Base-by-base conservation (phyloP, 1,140 invertebrate species). In the Hylaeus volcanicus region DNA sequence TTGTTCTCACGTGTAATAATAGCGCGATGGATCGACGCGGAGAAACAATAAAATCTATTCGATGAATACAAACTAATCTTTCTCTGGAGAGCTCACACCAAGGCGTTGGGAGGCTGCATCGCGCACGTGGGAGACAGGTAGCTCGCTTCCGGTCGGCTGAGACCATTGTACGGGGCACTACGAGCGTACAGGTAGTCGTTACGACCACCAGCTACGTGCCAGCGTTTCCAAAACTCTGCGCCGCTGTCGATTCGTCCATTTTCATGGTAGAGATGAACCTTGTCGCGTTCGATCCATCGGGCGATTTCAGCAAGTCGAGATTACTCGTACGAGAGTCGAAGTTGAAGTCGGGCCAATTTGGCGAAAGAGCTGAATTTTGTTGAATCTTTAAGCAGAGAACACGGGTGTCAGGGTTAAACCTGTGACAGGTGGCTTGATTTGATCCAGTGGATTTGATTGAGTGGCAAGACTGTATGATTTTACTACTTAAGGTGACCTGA, bases 81-180 rank as follows among this genome's bases (percentile, higher is more conserved):
- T 43, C n/a, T n/a, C 39, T 4, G n/a, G 51, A 51, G 51, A 8
- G 51, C 51, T 8, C 51, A 9, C 41, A 15, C 39, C 61, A 14
- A 3, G 45, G 8, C 45, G 83, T 80, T 80, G 81, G 91, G 92
- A 93, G 89, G 92, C 90, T 90, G 92, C 88, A 89, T 88, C 65
- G 45, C 89, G 88, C 73, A 92, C 92, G 92, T 93, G 92, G 91
- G 92, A 93, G 92, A 93, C 92, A 92, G 91, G 91, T 92, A 92
- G 91, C 88, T 89, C 84, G 84, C 90, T 93, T 93, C 92, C 92
- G 90, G 89, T 71, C 89, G 86, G 55, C 80, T 78, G 71, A 26
- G 70, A 84, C 78, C 74, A 86, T 86, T 87, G 66, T 86, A 86
- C 68, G 69, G 81, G 64, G 8, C 45, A 51, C 45, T 53, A 8